These are phyloP conservation scores for Aphidius ervi DNA, from an alignment of 1,140 invertebrate species.

Conservation along the genomic window DNA sequence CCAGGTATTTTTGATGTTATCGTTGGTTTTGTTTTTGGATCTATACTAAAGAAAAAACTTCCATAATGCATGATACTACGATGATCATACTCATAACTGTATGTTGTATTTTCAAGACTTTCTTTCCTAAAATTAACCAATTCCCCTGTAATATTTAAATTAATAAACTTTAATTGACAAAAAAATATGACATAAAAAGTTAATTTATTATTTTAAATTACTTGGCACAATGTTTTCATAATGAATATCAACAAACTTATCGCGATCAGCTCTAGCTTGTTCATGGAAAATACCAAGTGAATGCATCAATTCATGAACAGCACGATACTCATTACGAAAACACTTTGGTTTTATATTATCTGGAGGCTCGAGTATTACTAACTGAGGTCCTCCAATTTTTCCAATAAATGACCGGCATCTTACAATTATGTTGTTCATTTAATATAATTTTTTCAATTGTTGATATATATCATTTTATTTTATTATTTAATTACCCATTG, in stretches of 20 bases:
- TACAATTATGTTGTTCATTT: conserved; percentile 4
- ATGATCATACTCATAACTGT: conserved; percentile 67
- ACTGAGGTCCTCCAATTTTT: conserved; percentile 61
- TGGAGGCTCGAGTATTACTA: conserved; percentile 63
- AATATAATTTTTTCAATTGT: conserved; percentile 9
- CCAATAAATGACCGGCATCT: conserved; percentile 68
- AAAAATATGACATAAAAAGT: background rate
- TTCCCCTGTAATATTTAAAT: conserved; percentile 38
- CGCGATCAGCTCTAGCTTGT: conserved; percentile 61
- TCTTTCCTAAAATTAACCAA: conserved; percentile 61
- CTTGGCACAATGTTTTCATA: conserved; percentile 57
- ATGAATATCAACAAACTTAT: conserved; percentile 59
- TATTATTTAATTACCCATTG: conserved; percentile 44
- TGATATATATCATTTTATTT: background rate
- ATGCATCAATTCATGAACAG: conserved; percentile 66
- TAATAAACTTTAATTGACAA: conserved; percentile 52
- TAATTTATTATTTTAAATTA: conserved; percentile 30
- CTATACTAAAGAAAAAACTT: conserved; percentile 55
- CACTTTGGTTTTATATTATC: conserved; percentile 58
- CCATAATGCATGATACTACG: conserved; percentile 75
- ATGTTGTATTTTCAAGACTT: conserved; percentile 59
- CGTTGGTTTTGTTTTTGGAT: conserved; percentile 54
- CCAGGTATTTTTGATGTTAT: conserved; percentile 58
- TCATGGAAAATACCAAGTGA: conserved; percentile 65
- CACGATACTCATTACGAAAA: conserved; percentile 58